Conservation (phyloP, 2,113 vertebrate species). For the Laticauda laticaudata region DNA sequence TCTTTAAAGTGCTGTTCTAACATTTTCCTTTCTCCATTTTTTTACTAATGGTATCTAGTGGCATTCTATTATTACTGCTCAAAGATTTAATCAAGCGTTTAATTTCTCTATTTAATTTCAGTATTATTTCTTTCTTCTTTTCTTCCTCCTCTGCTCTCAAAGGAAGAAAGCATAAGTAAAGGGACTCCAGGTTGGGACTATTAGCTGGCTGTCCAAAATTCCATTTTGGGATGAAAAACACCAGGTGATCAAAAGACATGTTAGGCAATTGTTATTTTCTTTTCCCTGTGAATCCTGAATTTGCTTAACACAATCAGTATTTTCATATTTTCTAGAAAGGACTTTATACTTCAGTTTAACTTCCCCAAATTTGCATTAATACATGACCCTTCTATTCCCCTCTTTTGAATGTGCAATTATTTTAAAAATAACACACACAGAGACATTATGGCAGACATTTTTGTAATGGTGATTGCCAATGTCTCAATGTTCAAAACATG, state of each 20-base stretch:
- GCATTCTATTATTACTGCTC: constrained; percentile 21
- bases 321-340: background rate
- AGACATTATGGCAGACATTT: background rate
- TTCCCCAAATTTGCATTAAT: background rate
- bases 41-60: constrained; percentile 20
- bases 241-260: background rate
- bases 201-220: background rate
- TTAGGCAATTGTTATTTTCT: background rate
- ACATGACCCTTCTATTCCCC: background rate
- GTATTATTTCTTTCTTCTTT: background rate
- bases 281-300: background rate
- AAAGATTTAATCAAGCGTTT: background rate
- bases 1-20: constrained; percentile 27
- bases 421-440: background rate
- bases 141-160: background rate
- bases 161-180: background rate
- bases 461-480: background rate
- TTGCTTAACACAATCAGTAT: background rate
- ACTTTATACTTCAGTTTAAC: background rate
- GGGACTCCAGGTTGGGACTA: background rate
- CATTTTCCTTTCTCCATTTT: constrained; percentile 35
- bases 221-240: background rate
- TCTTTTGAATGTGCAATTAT: background rate
- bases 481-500: background rate
- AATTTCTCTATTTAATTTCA: background rate